These are phyloP conservation scores for Chrysomela aeneicollis DNA, from an alignment of 2,888 invertebrate genomes.

Conservation along the genomic window DNA sequence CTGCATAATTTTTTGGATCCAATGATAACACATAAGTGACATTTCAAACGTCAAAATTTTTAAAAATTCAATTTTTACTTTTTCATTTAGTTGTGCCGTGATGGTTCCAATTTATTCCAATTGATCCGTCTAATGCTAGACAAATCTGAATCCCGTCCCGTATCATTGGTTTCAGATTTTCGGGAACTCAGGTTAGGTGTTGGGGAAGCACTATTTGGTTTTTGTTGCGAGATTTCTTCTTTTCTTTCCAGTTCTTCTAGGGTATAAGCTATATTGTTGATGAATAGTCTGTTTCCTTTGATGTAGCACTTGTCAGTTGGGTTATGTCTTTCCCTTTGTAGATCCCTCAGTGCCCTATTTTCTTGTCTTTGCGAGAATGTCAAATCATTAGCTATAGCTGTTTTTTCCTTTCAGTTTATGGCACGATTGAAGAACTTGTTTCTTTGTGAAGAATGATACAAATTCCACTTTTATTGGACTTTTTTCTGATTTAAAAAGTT, in stretches of 20 bases:
- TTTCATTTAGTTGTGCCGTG: too few relatives aligned
- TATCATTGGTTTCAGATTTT: constrained; percentile 6
- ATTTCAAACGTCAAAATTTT: too few relatives aligned
- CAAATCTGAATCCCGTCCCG: neutral
- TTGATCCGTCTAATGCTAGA: neutral
- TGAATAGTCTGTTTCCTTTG: constrained; percentile 14
- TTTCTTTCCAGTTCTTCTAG: constrained; percentile 16
- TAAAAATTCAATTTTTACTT: too few relatives aligned
- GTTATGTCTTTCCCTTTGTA: constrained; percentile 12
- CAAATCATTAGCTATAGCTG: constrained; percentile 6
- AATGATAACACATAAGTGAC: too few relatives aligned
- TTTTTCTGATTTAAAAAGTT: constrained; percentile 8
- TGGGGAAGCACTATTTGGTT: constrained; percentile 15
- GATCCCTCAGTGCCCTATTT: constrained; percentile 5
- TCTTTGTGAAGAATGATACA: constrained; percentile 7
- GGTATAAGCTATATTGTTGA: constrained; percentile 9
- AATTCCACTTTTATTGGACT: constrained; percentile 16
- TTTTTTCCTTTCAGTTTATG: constrained; percentile 2
- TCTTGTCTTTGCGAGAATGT: constrained; percentile 3
- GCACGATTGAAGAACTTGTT: constrained; percentile 13
- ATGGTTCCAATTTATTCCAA: neutral
- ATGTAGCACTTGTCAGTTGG: constrained; percentile 8
- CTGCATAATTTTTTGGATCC: too few relatives aligned
- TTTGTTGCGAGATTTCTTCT: constrained; percentile 13
- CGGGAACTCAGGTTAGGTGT: constrained; percentile 5